phyloP scores from a whole-genome alignment of 1,140 invertebrate genomes.

The Drosophila nannoptera region DNA sequence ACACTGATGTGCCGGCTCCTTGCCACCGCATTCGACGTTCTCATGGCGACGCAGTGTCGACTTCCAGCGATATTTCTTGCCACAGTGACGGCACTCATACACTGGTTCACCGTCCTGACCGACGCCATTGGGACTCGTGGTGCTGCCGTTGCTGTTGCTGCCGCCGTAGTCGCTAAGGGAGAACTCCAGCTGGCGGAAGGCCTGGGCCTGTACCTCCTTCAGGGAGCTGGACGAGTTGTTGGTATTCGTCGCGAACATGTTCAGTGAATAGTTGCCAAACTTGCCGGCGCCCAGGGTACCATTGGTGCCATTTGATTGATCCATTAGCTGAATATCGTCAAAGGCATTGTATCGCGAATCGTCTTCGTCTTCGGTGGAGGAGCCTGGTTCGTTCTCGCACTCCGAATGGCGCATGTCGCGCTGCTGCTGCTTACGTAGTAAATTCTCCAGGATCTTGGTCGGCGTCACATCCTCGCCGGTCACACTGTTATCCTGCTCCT shows the following conservation, averaged over 20 bases:
- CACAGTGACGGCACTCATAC: slow-evolving; percentile 88
- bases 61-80: slow-evolving; percentile 90
- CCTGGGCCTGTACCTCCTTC: slow-evolving; percentile 68
- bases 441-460: slow-evolving; percentile 69
- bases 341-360: slow-evolving; percentile 66
- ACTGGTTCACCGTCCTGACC: slow-evolving; percentile 83
- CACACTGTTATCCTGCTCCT: slow-evolving; percentile 31
- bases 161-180: slow-evolving; percentile 67
- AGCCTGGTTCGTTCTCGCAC: slow-evolving; percentile 59
- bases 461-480: slow-evolving; percentile 37
- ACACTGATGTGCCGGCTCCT: slow-evolving; percentile 89
- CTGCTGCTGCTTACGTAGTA: slow-evolving; percentile 68
- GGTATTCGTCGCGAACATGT: slow-evolving; percentile 42
- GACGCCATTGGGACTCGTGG: slow-evolving; percentile 61
- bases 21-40: slow-evolving; percentile 91
- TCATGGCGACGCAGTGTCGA: slow-evolving; percentile 89
- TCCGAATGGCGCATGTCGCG: slow-evolving; percentile 59
- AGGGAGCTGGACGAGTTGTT: slow-evolving; percentile 51
- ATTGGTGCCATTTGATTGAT: slow-evolving; percentile 26
- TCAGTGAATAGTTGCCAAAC: slow-evolving; percentile 47
- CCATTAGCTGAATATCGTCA: slow-evolving; percentile 76
- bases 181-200: slow-evolving; percentile 71
- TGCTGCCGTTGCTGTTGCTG: slow-evolving; percentile 62
- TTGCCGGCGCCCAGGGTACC: slow-evolving; percentile 15
- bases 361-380: slow-evolving; percentile 67